phyloP scores from a whole-genome alignment of 2,113 vertebrate genomes.

The Caloenas nicobarica region DNA sequence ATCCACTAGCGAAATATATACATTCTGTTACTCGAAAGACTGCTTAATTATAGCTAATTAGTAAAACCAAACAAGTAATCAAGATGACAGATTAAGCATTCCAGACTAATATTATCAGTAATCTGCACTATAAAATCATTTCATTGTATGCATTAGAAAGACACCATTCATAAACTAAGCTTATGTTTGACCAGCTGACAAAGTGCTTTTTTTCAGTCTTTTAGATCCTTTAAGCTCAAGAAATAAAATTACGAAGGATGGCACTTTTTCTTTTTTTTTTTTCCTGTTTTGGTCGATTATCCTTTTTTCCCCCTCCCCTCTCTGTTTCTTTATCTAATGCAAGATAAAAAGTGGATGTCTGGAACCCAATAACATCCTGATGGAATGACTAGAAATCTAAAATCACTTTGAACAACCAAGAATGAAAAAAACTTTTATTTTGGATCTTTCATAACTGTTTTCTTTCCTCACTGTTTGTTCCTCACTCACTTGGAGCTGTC shows the following conservation, averaged over 20 bases:
- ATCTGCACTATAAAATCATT: conserved; percentile 7
- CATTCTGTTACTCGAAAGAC: conserved; percentile 18
- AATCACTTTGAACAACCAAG: neutral
- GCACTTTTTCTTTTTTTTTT: neutral
- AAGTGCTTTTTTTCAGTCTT: neutral
- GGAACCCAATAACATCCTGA: neutral
- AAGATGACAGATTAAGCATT: conserved; percentile 38
- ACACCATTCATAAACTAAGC: conserved; percentile 18
- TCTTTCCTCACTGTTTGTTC: neutral
- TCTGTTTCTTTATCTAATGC: neutral
- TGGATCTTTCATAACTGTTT: neutral
- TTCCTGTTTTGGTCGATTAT: neutral
- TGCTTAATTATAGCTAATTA: conserved; percentile 26
- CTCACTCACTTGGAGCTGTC: neutral
- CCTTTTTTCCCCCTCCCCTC: neutral
- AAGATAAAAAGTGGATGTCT: neutral
- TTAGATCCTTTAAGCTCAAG: neutral
- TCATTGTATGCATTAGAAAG: conserved; percentile 19
- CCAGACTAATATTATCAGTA: conserved; percentile 17
- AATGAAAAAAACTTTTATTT: neutral
- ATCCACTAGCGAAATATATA: neutral
- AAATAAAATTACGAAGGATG: neutral
- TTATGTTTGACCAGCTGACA: conserved; percentile 7
- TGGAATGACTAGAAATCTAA: neutral
- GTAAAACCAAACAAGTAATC: conserved; percentile 1